Percentiles rank a stretch among this genome's conserved stretches.
Conservation (phyloP, 2,888 invertebrate species). For the Spodoptera littoralis region DNA sequence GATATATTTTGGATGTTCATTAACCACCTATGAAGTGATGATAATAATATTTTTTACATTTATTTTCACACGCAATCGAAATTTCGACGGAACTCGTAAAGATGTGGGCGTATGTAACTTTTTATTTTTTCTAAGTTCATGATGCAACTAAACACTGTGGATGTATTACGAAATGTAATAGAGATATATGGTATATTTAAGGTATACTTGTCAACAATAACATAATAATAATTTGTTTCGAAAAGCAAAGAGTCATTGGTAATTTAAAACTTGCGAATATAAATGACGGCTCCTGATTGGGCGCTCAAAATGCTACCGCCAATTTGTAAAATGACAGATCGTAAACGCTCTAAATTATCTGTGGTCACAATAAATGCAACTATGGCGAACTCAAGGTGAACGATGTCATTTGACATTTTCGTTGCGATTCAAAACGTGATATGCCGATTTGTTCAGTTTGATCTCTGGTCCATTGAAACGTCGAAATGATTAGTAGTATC, state of each 20-base stretch:
- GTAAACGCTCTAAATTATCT: no score
- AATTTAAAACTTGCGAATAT: no score
- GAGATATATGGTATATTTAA: no score
- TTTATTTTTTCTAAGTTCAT: slow-evolving; percentile 13
- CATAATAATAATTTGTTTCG: no score
- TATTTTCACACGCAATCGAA: slow-evolving; percentile 36
- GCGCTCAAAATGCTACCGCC: no score
- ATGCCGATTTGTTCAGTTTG: slow-evolving; percentile 22
- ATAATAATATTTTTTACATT: slow-evolving; percentile 18
- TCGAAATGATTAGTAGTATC: slow-evolving; percentile 40
- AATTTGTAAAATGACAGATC: no score
- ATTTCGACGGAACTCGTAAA: slow-evolving; percentile 4
- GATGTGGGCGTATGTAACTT: slow-evolving; percentile 18
- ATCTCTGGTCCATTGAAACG: slow-evolving; percentile 37
- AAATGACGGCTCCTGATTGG: no score
- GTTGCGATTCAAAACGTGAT: slow-evolving; percentile 34
- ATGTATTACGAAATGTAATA: no score
- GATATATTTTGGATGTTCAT: slow-evolving; percentile 5
- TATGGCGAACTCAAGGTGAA: slow-evolving; percentile 48
- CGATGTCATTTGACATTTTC: slow-evolving; percentile 37
- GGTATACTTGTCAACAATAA: no score
- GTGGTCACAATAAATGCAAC: slow-evolving; percentile 14
- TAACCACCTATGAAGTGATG: slow-evolving; percentile 15
- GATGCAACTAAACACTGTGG: not conserved
- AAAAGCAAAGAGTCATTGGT: no score